Evolutionary conservation across 2,797 vertebrate genomes (phyloP).

Genomic region (Pyrocephalus nanus): DNA sequence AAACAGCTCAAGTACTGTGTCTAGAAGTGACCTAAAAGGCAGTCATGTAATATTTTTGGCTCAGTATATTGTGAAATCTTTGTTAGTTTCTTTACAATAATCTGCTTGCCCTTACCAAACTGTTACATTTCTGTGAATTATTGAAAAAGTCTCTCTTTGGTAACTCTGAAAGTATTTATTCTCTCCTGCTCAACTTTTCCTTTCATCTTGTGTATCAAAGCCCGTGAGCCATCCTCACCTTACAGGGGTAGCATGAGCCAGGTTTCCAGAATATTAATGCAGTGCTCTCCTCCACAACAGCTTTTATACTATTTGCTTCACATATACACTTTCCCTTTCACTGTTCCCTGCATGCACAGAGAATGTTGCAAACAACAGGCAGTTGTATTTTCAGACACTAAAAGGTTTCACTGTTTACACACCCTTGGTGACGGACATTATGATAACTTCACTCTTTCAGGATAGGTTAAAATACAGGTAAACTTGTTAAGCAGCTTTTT

Average conservation of each 20-base stretch:
- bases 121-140: background rate
- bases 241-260: background rate
- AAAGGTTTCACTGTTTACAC: background rate
- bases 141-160: background rate
- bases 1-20: conserved; percentile 9
- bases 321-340: background rate
- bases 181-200: background rate
- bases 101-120: background rate
- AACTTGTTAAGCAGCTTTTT: background rate
- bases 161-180: background rate
- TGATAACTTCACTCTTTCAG: background rate
- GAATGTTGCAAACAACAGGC: background rate
- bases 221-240: rapidly evolving
- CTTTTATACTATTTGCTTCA: background rate
- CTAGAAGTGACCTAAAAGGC: background rate
- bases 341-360: rapidly evolving
- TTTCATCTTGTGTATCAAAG: background rate
- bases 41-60: background rate
- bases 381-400: background rate
- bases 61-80: background rate
- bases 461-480: background rate
- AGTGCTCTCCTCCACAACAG: background rate
- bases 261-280: background rate
- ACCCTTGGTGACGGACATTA: background rate
- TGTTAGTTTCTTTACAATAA: background rate